These are phyloP conservation scores for Trochalopteron elliotii DNA, from an alignment of 2,113 vertebrate species.

Conservation along the genomic window DNA sequence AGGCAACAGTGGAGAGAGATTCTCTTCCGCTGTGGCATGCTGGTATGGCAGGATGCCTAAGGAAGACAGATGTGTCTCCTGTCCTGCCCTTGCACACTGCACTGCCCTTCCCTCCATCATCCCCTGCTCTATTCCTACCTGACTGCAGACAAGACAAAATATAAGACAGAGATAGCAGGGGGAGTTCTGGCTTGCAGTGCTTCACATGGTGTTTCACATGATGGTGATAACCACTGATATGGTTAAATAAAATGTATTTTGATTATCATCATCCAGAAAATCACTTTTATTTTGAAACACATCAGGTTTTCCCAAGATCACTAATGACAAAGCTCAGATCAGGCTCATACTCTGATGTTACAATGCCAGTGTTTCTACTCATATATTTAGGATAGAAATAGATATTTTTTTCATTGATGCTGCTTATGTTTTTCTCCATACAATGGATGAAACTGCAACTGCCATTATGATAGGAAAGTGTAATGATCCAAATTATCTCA, in stretches of 20 bases:
- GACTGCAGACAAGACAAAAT: fast-evolving
- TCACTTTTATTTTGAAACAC: neutral
- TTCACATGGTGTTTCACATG: neutral
- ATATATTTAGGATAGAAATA: neutral
- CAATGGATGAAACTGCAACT: neutral
- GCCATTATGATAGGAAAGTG: neutral
- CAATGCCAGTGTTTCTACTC: neutral
- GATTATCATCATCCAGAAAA: neutral
- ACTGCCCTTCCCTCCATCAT: neutral
- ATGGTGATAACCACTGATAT: neutral
- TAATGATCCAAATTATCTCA: slow-evolving; percentile 8
- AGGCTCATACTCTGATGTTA: neutral
- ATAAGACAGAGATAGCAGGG: fast-evolving
- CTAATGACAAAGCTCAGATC: neutral
- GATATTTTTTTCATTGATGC: neutral
- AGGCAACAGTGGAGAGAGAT: neutral
- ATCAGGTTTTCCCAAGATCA: neutral
- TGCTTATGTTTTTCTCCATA: neutral
- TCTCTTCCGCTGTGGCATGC: neutral
- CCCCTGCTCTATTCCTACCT: fast-evolving
- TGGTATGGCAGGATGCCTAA: neutral
- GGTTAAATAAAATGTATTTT: neutral
- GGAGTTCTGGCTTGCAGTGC: neutral
- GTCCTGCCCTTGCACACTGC: neutral
- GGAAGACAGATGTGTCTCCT: neutral